These are phyloP conservation scores for Caradrina clavipalpis DNA, from an alignment of 2,888 invertebrate species.

Conservation along the genomic window DNA sequence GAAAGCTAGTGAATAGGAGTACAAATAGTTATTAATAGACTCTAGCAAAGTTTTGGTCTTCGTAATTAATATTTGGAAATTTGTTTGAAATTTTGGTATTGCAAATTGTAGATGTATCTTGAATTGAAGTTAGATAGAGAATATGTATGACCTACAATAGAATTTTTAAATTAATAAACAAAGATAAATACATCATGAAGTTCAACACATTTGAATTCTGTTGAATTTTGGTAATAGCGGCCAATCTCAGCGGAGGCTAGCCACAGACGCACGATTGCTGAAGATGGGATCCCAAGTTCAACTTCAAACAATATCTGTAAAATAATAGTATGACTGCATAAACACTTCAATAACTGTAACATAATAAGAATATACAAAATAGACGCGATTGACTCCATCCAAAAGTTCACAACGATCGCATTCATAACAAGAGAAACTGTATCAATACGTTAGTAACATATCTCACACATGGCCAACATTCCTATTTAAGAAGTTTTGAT, in stretches of 20 bases:
- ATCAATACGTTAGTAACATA: slow-evolving; percentile 55
- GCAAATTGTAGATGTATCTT: no score
- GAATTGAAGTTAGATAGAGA: no score
- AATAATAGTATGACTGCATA: no score
- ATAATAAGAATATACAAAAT: slow-evolving; percentile 4
- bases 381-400: slow-evolving; percentile 9
- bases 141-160: no score
- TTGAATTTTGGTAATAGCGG: no score
- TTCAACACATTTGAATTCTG: slow-evolving; percentile 15
- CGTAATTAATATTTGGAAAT: no score
- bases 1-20: background rate
- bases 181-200: background rate
- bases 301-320: slow-evolving; percentile 11
- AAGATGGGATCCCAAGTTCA: no score
- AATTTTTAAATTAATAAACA: background rate
- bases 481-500: slow-evolving; percentile 65
- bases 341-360: background rate
- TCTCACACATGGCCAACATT: slow-evolving; percentile 39
- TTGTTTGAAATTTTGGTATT: no score
- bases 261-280: no score
- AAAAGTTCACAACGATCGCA: slow-evolving; percentile 23
- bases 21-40: no score
- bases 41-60: no score
- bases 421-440: slow-evolving; percentile 24
- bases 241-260: no score